These are phyloP conservation scores for Pogonomyrmex californicus DNA, from an alignment of 1,140 invertebrate genomes.

Conservation along the genomic window DNA sequence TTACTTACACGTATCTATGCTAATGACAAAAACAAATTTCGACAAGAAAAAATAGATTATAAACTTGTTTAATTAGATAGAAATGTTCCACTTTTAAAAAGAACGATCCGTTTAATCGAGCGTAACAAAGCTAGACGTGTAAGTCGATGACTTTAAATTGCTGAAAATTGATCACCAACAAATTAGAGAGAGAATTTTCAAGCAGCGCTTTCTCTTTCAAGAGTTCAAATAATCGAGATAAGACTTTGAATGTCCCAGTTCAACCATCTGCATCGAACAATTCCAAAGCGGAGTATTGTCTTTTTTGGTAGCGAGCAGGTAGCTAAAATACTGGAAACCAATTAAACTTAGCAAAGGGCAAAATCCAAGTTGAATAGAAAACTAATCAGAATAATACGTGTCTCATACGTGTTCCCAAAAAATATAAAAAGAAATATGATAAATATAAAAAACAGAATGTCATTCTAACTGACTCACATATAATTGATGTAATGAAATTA, in stretches of 20 bases:
- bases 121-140: constrained; percentile 10
- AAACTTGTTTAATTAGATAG: constrained; percentile 2
- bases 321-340: constrained; percentile 59
- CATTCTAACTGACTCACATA: neutral
- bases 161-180: constrained; percentile 33
- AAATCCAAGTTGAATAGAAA: constrained; percentile 28
- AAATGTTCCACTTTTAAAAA: constrained; percentile 4
- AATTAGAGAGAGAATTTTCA: constrained; percentile 60
- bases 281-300: constrained; percentile 53
- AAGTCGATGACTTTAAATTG: neutral
- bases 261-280: constrained; percentile 60
- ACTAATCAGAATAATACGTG: neutral
- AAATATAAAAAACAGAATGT: neutral
- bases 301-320: constrained; percentile 44
- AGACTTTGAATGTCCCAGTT: constrained; percentile 67
- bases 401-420: neutral
- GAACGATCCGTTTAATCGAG: neutral
- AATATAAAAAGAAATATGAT: too few relatives aligned
- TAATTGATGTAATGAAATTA: constrained; percentile 21
- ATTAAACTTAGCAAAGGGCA: constrained; percentile 64
- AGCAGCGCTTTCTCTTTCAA: constrained; percentile 39
- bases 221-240: constrained; percentile 58
- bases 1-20: neutral
- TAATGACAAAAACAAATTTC: neutral
- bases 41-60: constrained; percentile 7